Conservation (phyloP, 2,888 invertebrate species). For the Sepiola atlantica region DNA sequence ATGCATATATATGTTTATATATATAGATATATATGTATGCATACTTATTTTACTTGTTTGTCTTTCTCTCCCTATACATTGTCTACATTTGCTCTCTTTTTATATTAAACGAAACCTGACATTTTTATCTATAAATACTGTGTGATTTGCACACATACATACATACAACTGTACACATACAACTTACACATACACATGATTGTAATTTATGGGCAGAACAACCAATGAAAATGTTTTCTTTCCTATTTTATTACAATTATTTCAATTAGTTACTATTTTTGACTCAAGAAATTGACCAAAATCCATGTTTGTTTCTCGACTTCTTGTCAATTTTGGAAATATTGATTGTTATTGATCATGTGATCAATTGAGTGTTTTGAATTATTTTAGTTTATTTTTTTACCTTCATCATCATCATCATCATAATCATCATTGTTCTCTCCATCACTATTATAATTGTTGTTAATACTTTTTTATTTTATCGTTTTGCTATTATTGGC, state of each 20-base stretch:
- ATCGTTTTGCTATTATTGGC: background rate
- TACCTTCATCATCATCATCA: background rate
- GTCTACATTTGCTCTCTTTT: background rate
- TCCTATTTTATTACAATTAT: background rate
- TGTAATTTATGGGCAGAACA: background rate
- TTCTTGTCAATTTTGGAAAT: background rate
- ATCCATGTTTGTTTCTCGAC: background rate
- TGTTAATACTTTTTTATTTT: background rate
- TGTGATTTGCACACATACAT: background rate
- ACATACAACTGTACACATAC: no score
- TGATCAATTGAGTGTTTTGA: conserved; percentile 22
- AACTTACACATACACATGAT: no score
- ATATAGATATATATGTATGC: background rate
- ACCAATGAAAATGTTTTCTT: background rate
- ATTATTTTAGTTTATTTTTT: background rate
- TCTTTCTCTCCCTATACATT: background rate
- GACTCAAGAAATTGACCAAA: background rate
- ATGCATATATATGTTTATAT: background rate
- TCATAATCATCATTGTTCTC: background rate
- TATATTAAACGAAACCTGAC: background rate
- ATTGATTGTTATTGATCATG: conserved; percentile 19
- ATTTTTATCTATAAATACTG: background rate
- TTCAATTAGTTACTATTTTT: background rate
- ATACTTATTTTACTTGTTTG: background rate
- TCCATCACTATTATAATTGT: background rate